phyloP scores from a whole-genome alignment of 2,113 vertebrate genomes.

The Columbina picui region DNA sequence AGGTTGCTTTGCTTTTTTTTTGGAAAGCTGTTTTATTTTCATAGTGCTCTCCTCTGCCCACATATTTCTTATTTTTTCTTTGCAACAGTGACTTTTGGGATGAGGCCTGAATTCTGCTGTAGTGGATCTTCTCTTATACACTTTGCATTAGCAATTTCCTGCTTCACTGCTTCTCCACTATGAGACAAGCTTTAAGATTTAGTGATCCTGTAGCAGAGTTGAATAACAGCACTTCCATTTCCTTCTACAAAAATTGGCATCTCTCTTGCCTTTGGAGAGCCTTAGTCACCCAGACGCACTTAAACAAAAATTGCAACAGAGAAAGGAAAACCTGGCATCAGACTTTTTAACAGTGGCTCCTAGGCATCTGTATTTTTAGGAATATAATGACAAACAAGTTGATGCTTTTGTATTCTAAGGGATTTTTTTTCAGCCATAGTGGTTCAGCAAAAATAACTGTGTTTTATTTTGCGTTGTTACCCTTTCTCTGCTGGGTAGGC shows the following conservation, averaged over 20 bases:
- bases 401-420: not conserved
- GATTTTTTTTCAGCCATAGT: not conserved
- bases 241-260: constrained; percentile 64
- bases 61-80: not conserved
- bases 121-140: constrained; percentile 60
- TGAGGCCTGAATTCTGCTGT: constrained; percentile 14
- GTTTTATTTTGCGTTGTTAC: not conserved
- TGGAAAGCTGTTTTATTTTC: not conserved
- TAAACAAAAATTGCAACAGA: not conserved
- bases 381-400: not conserved
- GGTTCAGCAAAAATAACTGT: not conserved
- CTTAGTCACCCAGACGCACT: constrained; percentile 3
- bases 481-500: not conserved
- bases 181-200: constrained; percentile 73
- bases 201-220: constrained; percentile 42
- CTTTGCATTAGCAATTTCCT: constrained; percentile 76
- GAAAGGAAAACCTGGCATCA: not conserved
- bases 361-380: not conserved
- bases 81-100: constrained; percentile 18
- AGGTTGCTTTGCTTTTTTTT: not conserved
- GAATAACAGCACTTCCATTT: constrained; percentile 70
- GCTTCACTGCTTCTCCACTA: constrained; percentile 71
- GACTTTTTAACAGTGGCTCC: not conserved
- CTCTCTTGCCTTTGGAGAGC: constrained; percentile 14
- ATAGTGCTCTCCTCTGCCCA: not conserved